Base-by-base conservation (phyloP, 2,888 invertebrate species). In the Sinopyrophorus schimmeli region DNA sequence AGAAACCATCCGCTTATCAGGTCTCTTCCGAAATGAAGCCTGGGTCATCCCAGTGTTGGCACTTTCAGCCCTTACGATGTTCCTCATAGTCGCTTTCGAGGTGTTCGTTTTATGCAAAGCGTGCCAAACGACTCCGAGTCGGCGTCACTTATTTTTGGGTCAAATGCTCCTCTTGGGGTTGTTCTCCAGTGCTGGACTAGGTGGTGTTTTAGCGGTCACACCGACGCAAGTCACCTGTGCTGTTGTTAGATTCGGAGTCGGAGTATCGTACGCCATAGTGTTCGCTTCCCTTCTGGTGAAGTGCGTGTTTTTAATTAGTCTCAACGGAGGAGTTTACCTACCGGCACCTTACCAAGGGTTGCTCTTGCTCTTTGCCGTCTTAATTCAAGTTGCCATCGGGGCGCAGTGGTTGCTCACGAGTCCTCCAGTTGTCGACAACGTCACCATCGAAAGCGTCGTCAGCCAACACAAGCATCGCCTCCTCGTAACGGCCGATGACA, bases 31-130 rank as follows among this genome's bases (percentile, higher is more conserved):
- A 41, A 78, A 84, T 57, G 91, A 92, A 69, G 81, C 89, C 11
- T 95, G 96, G 96, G 92, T 93, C 21, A 83, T 93, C 57, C 93
- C 94, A 1, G 82, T 95, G 39, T 80, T 94, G 47, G 87, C 91
- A 10, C 79, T 93, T 51, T 87, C 92, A 43, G 86, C 88, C 21
- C 80, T 90, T 17, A 87, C 90, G 57, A 89, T 95, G 84, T 76
- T 89, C 11, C 80, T 89, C 62, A 90, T 95, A 70, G 82, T 87
- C 42, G 84, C 87, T 28, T 94, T 95, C 70, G 95, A 95, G 75
- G 83, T 86, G 50, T 94, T 92, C 71, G 90, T 95, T 39, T 78
- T 95, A 65, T 89, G 91, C 76, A 85, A 86, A 68, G 86, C 93
- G 38, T 87, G 89, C 71, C 82, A 87, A 39, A 87, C 89, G 26